Conservation (phyloP, 2,113 vertebrate species). For the Datnioides undecimradiatus region DNA sequence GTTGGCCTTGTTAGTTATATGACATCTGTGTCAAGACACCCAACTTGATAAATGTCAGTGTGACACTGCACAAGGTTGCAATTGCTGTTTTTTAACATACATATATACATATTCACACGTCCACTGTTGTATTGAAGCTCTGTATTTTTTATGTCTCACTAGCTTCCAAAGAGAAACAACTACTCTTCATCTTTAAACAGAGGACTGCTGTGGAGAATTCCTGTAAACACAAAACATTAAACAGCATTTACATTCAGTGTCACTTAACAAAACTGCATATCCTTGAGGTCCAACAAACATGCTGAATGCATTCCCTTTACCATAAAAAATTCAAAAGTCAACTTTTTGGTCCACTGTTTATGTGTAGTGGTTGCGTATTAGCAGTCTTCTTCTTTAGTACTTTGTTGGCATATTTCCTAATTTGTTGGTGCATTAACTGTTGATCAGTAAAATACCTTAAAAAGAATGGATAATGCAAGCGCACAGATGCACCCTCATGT, state of each 20-base stretch:
- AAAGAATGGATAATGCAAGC: background rate
- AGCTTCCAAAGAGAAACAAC: background rate
- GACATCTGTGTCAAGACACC: conserved; percentile 48
- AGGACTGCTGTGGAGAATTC: too few species aligned
- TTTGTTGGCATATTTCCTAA: background rate
- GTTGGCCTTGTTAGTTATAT: conserved; percentile 18
- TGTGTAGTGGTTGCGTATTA: too few species aligned
- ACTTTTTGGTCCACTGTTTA: background rate
- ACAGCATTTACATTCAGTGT: too few species aligned
- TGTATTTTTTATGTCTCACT: background rate
- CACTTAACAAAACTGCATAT: too few species aligned
- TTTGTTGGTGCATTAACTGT: background rate
- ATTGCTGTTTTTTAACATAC: background rate
- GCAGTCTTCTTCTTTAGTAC: too few species aligned
- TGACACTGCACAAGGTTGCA: background rate
- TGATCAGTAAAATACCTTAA: background rate
- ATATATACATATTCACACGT: background rate
- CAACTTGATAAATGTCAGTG: conserved; percentile 9
- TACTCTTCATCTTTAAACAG: too few species aligned
- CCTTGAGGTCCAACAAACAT: too few species aligned
- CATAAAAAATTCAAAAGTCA: too few species aligned
- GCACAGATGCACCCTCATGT: too few species aligned
- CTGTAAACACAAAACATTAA: too few species aligned
- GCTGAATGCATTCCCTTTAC: too few species aligned
- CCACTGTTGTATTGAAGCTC: too few species aligned